A percentile compares a stretch with the other conserved stretches of the same genome.
phyloP scores from a whole-genome alignment of 2,888 invertebrate species.

The Rhorus exstirpatorius region DNA sequence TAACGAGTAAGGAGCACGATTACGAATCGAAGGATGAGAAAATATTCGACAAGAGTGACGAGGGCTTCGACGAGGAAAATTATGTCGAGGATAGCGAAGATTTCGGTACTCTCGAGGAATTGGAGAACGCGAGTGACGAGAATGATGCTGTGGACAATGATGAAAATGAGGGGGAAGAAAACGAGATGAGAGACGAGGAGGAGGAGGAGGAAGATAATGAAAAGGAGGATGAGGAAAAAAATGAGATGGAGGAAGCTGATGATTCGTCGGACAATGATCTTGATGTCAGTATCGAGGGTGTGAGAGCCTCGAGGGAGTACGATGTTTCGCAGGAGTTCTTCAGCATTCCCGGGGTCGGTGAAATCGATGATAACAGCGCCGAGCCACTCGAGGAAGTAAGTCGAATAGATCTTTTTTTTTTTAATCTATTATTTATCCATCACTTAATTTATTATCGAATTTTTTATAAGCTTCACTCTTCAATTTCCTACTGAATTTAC shows the following conservation, averaged over 20 bases:
- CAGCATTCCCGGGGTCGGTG: conserved; percentile 78
- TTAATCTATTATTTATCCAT: conserved; percentile 10
- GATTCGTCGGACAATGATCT: conserved; percentile 71
- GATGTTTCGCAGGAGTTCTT: conserved; percentile 75
- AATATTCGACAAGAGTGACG: conserved; percentile 79
- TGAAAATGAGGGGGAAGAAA: conserved; percentile 72
- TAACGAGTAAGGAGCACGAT: conserved; percentile 77
- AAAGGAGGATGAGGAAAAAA: conserved; percentile 73
- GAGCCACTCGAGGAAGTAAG: conserved; percentile 84
- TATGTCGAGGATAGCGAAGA: conserved; percentile 83
- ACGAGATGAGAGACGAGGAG: conserved; percentile 71
- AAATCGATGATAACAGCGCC: conserved; percentile 80
- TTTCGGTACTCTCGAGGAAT: conserved; percentile 76
- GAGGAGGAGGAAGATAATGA: conserved; percentile 81
- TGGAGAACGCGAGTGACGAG: conserved; percentile 75
- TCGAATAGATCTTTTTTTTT: background rate
- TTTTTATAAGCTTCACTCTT: background rate
- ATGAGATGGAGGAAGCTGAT: conserved; percentile 72
- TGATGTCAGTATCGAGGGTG: conserved; percentile 72
- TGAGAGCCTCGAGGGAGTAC: conserved; percentile 73
- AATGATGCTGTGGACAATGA: conserved; percentile 74
- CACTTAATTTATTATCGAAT: background rate
- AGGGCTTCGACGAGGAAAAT: conserved; percentile 79
- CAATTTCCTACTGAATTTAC: too few relatives aligned
- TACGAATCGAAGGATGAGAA: conserved; percentile 78